Conservation (phyloP, 92 coral and sea anemone genomes). For the Zoanthus sansibaricus region DNA sequence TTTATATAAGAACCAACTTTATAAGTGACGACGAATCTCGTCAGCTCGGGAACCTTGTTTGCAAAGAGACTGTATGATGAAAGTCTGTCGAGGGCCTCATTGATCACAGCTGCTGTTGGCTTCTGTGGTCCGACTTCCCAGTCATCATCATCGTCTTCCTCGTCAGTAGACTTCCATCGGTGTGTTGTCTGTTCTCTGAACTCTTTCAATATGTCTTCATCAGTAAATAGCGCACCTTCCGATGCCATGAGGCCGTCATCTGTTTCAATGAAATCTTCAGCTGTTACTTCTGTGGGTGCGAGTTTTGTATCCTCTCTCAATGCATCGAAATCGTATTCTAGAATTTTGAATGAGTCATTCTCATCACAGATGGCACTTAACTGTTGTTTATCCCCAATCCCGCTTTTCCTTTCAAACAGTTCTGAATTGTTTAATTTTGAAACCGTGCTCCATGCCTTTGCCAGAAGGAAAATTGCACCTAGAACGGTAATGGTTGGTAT, state of each 20-base stretch:
- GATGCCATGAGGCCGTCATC: no score
- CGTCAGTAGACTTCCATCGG: not conserved
- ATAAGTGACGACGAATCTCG: no score
- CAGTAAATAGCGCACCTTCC: no score
- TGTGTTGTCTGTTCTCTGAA: no score
- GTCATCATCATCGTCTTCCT: no score
- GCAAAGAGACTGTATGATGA: not conserved
- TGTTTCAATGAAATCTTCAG: not conserved
- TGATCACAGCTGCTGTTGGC: not conserved
- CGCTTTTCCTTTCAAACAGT: constrained; percentile 49
- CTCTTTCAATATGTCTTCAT: no score
- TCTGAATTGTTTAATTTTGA: constrained; percentile 47
- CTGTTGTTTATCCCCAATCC: constrained; percentile 31
- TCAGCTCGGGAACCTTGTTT: no score
- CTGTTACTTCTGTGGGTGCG: constrained; percentile 10
- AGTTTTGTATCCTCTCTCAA: constrained; percentile 27
- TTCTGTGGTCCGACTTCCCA: no score
- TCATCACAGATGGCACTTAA: constrained; percentile 34
- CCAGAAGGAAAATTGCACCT: constrained; percentile 47
- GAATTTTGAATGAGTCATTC: constrained; percentile 49
- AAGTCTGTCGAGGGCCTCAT: not conserved
- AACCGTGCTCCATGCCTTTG: constrained; percentile 50
- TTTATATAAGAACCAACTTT: no score
- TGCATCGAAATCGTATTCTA: constrained; percentile 39
- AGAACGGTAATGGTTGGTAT: constrained; percentile 46